Base-by-base conservation (phyloP, 2,888 invertebrate species). In the Flexamia atlantica region DNA sequence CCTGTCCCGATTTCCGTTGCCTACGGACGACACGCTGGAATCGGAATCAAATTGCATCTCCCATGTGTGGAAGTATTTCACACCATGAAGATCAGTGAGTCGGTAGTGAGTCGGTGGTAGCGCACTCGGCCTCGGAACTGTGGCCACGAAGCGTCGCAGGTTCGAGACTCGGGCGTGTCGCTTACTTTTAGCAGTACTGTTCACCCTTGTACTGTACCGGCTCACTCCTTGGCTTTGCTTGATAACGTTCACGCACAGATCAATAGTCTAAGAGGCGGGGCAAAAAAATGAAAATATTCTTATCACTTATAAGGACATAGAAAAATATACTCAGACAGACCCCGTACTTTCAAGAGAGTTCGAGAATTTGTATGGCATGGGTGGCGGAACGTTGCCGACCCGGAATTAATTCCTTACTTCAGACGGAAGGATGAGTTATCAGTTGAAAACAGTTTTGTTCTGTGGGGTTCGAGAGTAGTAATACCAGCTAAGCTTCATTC, bases 391-490 rank as follows among this genome's bases (percentile, higher is more conserved):
- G 72, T 70, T 30, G 5, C 70, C 12, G 32, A 50, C 1, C 40
- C 30, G 10, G 30, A 70, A 23, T 30, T 70, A 14, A 46, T 25
- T 14, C 70, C 72, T 3, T 68, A 20, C 14, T 3, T 7, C 4
- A 53, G 23, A 30, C 3, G 68, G 5, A 28, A n/a, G 32, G 68
- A 68, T 68, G 68, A 68, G 4, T 30, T 68, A 7, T 68, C 30
- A 5, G 68, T 68, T 5, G 68, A 68, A 17, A 30, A 68, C 17
- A 68, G 23, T 7, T 82, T 36, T 82, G 32, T 17, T n/a, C 30
- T 68, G 5, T 68, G 68, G 68, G 85, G 68, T 23, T 32, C 72
- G 23, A 85, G 85, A 14, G 68, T 30, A 4, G 28, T 68, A n/a
- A 68, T 68, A 3, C 28, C 68, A 14, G 4, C 1, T 30, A 30